Conservation (phyloP, 2,113 vertebrate species). For the Mesoclemmys tuberculata region DNA sequence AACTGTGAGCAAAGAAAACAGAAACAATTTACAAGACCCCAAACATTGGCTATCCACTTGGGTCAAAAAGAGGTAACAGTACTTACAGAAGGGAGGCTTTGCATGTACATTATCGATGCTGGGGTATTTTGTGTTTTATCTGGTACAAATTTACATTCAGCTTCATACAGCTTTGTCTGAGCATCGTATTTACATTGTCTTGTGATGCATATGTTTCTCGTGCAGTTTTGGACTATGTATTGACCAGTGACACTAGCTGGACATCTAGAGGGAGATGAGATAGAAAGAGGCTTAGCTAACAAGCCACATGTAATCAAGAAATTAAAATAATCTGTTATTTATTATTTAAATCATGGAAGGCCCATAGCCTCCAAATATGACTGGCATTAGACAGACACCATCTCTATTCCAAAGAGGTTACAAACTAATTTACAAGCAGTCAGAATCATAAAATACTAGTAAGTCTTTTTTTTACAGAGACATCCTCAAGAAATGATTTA, state of each 20-base stretch:
- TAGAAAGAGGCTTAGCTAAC: neutral
- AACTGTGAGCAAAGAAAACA: neutral
- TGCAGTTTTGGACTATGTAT: conserved; percentile 24
- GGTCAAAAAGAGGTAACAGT: neutral
- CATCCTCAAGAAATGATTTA: neutral
- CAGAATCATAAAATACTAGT: neutral
- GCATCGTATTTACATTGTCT: conserved; percentile 35
- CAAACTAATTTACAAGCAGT: neutral
- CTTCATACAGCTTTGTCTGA: conserved; percentile 52
- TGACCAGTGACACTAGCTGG: conserved; percentile 51
- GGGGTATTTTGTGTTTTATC: conserved; percentile 34
- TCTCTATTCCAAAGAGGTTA: neutral
- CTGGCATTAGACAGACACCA: no score
- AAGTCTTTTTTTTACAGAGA: neutral
- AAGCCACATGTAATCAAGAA: neutral
- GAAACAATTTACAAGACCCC: neutral
- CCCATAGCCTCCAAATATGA: no score
- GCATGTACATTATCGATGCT: conserved; percentile 75
- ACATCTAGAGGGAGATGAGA: conserved; percentile 60
- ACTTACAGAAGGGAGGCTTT: conserved; percentile 73
- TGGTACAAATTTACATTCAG: conserved; percentile 71
- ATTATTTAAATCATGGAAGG: no score
- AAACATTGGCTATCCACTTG: neutral
- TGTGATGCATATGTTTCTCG: neutral
- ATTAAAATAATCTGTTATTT: no score